phyloP scores from a whole-genome alignment of 2,113 vertebrate genomes.

The Perca schrenkii region DNA sequence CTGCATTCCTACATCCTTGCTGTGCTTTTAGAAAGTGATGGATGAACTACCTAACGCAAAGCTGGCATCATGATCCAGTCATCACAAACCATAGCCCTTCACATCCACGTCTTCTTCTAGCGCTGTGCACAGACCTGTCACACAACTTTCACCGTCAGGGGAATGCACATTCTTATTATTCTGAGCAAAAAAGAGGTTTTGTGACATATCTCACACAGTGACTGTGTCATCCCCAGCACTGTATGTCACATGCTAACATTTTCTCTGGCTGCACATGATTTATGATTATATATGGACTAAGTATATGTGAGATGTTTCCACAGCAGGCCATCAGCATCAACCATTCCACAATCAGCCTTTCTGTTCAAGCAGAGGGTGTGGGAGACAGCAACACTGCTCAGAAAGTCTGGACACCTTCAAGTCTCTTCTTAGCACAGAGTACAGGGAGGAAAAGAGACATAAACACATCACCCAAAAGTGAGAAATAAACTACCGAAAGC shows the following conservation, averaged over 20 bases:
- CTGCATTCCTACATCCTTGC: background rate
- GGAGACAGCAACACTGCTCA: background rate
- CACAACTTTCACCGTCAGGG: slow-evolving; percentile 2
- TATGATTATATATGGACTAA: background rate
- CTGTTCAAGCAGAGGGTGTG: background rate
- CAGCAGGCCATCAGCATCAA: background rate
- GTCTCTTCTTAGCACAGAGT: background rate
- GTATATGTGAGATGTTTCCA: background rate
- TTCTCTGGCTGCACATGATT: background rate
- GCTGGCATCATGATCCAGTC: background rate
- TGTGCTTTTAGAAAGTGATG: slow-evolving; percentile 13
- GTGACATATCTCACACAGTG: slow-evolving; percentile 30
- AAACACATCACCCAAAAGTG: slow-evolving; percentile 3
- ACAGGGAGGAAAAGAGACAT: background rate
- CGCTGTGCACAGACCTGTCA: slow-evolving; percentile 26
- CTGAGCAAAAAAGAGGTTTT: slow-evolving; percentile 16
- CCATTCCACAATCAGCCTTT: slow-evolving; percentile 5
- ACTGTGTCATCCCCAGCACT: background rate
- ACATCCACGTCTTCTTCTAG: slow-evolving; percentile 11
- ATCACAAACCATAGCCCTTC: background rate
- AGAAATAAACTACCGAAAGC: background rate
- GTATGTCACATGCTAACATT: slow-evolving; percentile 21
- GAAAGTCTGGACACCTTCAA: background rate
- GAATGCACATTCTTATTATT: slow-evolving; percentile 37
- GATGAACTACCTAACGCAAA: slow-evolving; percentile 13